Base-by-base conservation (phyloP, 2,113 vertebrate genomes). In the Lethenteron reissneri region DNA sequence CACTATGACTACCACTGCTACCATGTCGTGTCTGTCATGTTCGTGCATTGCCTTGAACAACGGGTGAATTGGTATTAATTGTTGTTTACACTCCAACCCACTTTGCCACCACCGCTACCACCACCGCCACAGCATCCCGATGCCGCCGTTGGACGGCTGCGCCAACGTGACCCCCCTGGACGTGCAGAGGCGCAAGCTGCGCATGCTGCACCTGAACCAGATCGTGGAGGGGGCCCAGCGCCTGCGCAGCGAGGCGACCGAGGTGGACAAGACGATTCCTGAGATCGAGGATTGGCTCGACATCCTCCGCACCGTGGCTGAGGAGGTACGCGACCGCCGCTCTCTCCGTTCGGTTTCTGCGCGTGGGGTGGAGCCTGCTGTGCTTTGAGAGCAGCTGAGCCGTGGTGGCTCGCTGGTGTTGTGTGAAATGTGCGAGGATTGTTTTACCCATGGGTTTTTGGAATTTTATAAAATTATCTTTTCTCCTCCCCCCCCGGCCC, bases 241-340 rank as follows among this genome's bases (percentile, higher is more conserved):
- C 2, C 77, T 95, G 12, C 88, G 87, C 73, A 82, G 87, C 0
- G 73, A 79, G 0, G 80, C 80, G n/a, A 79, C 79, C 0, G 79
- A 83, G 60, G 78, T 90, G 9, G 71, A 74, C 0, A 56, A 21
- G 0, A 78, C 81, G 17, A 75, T 97, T 81, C 89, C 95, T 60
- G 88, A 89, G 80, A 89, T 85, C 0, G 90, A 95, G 74, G 92
- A 97, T 78, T 99, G 92, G 92, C 82, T 81, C 9, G 72, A 70
- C 74, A 76, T 85, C 15, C 83, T 99, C 11, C 81, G 70, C 56
- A 74, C 77, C 21, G 80, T 97, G 75, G 82, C 85, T 0, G 85
- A 92, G 70, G 94, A 99, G 88, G 94, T 95, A 74, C 72, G 70
- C 0, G 10, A 17, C 56, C 7, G 2, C 2, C 11, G 10, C 70